phyloP scores from a whole-genome alignment of 1,140 invertebrate species.

The Phocides pigmalion region DNA sequence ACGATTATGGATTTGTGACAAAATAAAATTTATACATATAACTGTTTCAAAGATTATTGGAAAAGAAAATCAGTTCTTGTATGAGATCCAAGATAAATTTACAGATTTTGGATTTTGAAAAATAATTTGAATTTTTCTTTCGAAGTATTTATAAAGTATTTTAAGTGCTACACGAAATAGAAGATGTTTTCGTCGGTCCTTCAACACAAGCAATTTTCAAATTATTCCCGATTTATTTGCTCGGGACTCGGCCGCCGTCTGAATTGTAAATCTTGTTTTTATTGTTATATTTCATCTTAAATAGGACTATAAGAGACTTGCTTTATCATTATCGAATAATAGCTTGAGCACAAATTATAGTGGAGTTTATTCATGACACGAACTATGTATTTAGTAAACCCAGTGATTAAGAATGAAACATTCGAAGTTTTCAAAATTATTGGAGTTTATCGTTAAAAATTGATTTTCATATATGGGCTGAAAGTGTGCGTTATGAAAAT shows the following conservation, averaged over 20 bases:
- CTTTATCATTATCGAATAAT: neutral
- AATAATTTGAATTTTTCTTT: neutral
- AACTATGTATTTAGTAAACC: too few relatives aligned
- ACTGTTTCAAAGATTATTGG: neutral
- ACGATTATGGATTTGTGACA: too few relatives aligned
- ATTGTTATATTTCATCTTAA: neutral
- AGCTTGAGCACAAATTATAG: too few relatives aligned
- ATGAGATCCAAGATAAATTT: neutral
- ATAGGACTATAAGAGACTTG: neutral
- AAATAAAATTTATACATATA: too few relatives aligned
- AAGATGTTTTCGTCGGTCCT: neutral
- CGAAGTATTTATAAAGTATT: neutral
- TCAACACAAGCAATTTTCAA: neutral
- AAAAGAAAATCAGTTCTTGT: neutral
- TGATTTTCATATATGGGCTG: too few relatives aligned
- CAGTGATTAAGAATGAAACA: too few relatives aligned
- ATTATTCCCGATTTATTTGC: constrained; percentile 1
- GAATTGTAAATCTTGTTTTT: constrained; percentile 4
- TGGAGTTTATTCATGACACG: too few relatives aligned
- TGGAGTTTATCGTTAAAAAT: too few relatives aligned
- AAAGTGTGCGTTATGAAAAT: too few relatives aligned
- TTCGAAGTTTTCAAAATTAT: too few relatives aligned
- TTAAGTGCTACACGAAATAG: neutral
- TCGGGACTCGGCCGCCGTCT: neutral
- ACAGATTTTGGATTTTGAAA: neutral